Conservation (phyloP, 1,140 invertebrate genomes). For the Ostrea edulis region DNA sequence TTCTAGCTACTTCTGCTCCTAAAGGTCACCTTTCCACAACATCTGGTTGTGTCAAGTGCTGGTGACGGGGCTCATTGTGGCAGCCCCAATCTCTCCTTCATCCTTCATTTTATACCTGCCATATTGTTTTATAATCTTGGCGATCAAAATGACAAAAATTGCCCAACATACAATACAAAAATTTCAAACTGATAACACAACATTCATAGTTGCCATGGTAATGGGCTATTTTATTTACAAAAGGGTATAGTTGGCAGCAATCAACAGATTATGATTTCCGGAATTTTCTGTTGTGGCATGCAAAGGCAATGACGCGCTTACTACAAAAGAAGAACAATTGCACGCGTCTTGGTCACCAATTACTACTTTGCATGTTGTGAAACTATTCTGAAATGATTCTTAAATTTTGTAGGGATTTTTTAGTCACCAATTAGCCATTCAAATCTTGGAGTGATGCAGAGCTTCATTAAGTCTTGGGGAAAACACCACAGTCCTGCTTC, state of each 20-base stretch:
- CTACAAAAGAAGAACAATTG: constrained; percentile 6
- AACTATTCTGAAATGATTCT: constrained; percentile 41
- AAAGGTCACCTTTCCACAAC: background rate
- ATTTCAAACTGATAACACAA: constrained; percentile 33
- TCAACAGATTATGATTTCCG: constrained; percentile 38
- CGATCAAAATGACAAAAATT: constrained; percentile 39
- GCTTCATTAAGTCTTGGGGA: constrained; percentile 46
- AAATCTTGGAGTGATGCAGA: constrained; percentile 43
- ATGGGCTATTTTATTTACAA: constrained; percentile 36
- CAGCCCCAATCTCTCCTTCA: constrained; percentile 11
- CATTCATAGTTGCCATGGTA: constrained; percentile 6
- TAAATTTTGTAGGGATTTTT: constrained; percentile 49
- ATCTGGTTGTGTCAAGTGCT: background rate
- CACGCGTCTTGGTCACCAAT: constrained; percentile 33
- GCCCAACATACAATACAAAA: constrained; percentile 24
- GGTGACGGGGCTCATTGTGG: background rate
- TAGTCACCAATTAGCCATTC: constrained; percentile 48
- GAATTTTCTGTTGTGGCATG: constrained; percentile 34
- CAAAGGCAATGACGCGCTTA: constrained; percentile 30
- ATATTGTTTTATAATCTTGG: constrained; percentile 32
- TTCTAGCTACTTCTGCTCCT: background rate
- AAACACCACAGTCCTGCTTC: constrained; percentile 29
- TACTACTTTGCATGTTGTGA: constrained; percentile 26
- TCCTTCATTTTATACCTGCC: constrained; percentile 3
- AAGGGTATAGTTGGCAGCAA: constrained; percentile 36